Evolutionary conservation across 1,140 invertebrate genomes (phyloP).

Genomic region (Lordiphosa mommai): DNA sequence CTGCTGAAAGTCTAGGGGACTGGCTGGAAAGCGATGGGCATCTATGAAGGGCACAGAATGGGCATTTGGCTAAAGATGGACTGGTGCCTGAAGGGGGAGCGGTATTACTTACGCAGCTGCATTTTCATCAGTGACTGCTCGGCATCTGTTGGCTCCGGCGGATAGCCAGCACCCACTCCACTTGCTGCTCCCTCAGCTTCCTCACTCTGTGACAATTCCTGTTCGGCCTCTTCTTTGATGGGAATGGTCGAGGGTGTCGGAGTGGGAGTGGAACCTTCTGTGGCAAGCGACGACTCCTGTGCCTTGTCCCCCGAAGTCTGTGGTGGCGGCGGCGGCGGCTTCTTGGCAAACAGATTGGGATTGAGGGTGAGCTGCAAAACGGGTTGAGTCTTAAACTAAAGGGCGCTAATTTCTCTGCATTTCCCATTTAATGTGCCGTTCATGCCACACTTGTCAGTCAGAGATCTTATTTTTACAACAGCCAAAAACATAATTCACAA

Average conservation of each 20-base stretch:
- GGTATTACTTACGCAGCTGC: constrained; percentile 66
- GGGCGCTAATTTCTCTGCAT: constrained; percentile 67
- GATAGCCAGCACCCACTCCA: constrained; percentile 6
- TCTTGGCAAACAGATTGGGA: constrained; percentile 72
- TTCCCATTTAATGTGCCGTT: constrained; percentile 68
- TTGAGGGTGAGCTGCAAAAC: constrained; percentile 66
- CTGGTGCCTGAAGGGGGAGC: too few species aligned
- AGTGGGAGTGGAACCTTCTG: not conserved
- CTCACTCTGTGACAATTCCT: constrained; percentile 30
- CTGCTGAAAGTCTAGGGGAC: constrained; percentile 73
- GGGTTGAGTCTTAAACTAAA: constrained; percentile 8
- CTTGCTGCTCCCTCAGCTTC: constrained; percentile 26
- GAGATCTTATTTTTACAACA: constrained; percentile 36
- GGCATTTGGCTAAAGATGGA: not conserved
- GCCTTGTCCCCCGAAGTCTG: constrained; percentile 20
- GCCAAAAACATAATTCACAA: constrained; percentile 51
- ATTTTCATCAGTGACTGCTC: constrained; percentile 77
- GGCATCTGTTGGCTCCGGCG: constrained; percentile 52
- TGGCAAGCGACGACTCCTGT: constrained; percentile 11
- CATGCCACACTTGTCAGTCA: constrained; percentile 30
- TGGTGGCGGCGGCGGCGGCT: constrained; percentile 20
- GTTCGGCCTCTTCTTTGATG: constrained; percentile 59
- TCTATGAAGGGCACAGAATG: constrained; percentile 24
- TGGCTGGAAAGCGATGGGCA: constrained; percentile 73
- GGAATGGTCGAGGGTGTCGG: too few species aligned